Evolutionary conservation across 2,888 invertebrate genomes (phyloP).

Genomic region (Drosophila peninsularis): DNA sequence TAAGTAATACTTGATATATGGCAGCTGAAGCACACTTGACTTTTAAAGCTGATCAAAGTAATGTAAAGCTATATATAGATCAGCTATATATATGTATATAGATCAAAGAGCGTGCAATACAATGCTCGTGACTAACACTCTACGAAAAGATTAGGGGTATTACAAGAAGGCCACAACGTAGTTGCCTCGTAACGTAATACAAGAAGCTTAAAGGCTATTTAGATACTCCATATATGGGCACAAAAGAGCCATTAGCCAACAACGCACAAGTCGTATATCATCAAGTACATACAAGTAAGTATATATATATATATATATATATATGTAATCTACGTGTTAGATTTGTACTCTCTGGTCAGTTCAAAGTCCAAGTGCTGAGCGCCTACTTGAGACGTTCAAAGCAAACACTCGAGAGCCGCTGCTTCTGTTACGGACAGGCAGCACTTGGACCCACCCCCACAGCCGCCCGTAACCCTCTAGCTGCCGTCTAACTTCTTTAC

Average conservation of each 20-base stretch:
- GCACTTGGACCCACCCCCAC: not conserved
- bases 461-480: not conserved
- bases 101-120: not conserved
- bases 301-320: constrained; percentile 5
- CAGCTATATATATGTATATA: not conserved
- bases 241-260: constrained; percentile 4
- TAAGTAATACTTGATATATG: not conserved
- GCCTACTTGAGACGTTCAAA: constrained; percentile 53
- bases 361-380: constrained; percentile 66
- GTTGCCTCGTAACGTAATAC: not conserved
- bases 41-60: not conserved
- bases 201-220: not conserved
- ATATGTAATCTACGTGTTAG: constrained; percentile 1
- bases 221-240: constrained; percentile 14
- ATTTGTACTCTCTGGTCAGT: constrained; percentile 29
- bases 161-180: constrained; percentile 5
- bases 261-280: constrained; percentile 4
- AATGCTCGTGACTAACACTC: not conserved
- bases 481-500: not conserved
- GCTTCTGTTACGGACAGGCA: constrained; percentile 56
- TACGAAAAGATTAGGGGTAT: not conserved
- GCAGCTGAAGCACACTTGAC: not conserved
- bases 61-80: not conserved
- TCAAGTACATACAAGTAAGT: not conserved
- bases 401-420: constrained; percentile 58